phyloP scores from a whole-genome alignment of 2,797 vertebrate species.

The Benthosema pterotum region DNA sequence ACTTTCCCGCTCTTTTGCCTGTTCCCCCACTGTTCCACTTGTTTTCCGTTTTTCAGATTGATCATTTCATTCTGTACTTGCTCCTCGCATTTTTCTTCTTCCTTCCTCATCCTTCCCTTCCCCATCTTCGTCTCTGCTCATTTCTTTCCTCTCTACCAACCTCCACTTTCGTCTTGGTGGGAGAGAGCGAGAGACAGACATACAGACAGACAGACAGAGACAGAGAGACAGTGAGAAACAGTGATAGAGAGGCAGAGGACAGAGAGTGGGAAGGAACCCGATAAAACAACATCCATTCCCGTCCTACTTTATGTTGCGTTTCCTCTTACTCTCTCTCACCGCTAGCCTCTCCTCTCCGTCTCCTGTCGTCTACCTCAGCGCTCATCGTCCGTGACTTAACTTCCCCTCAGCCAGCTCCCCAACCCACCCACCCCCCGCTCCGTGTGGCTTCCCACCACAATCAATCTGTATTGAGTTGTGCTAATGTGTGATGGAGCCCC shows the following conservation, averaged over 20 bases:
- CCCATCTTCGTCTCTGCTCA: not conserved
- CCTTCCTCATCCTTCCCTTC: not conserved
- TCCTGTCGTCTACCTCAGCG: slow-evolving; percentile 63
- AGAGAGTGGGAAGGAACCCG: slow-evolving; percentile 2
- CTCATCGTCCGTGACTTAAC: slow-evolving; percentile 36
- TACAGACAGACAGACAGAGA: too few species aligned
- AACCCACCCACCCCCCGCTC: slow-evolving; percentile 36
- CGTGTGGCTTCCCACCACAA: slow-evolving; percentile 59
- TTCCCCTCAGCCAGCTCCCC: slow-evolving; percentile 25
- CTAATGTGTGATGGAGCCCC: slow-evolving; percentile 54
- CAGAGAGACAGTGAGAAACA: too few species aligned
- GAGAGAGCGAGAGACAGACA: too few species aligned
- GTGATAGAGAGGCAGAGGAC: too few species aligned
- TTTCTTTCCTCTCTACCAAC: not conserved
- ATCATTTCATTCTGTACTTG: slow-evolving; percentile 3
- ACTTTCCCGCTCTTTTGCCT: not conserved
- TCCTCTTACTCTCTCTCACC: slow-evolving; percentile 26
- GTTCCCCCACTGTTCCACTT: not conserved
- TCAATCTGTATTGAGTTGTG: slow-evolving; percentile 60
- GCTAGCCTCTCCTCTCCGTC: slow-evolving; percentile 43
- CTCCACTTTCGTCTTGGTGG: not conserved
- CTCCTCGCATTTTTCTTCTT: slow-evolving; percentile 3
- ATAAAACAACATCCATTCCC: slow-evolving; percentile 41
- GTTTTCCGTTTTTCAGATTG: not conserved
- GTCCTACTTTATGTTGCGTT: slow-evolving; percentile 14